Evolutionary conservation across 2,888 invertebrate species (phyloP).

Genomic region (Parnassius mnemosyne): DNA sequence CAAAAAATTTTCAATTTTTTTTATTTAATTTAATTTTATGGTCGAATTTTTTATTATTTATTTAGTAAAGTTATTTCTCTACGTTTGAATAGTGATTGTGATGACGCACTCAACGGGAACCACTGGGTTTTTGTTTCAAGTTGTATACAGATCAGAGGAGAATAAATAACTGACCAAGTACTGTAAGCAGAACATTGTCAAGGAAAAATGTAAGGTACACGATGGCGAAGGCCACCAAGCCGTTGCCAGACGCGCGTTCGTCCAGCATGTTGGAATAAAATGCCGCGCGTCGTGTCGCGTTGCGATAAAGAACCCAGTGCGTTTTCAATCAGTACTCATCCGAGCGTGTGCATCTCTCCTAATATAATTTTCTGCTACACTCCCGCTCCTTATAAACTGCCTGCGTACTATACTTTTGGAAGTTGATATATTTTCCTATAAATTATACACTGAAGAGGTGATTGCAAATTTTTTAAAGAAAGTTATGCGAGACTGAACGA

Average conservation of each 20-base stretch:
- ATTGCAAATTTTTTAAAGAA: no score
- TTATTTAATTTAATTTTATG: no score
- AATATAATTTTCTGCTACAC: slow-evolving; percentile 50
- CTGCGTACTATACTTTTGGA: slow-evolving; percentile 3
- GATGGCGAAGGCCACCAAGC: slow-evolving; percentile 54
- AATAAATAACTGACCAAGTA: slow-evolving; percentile 86
- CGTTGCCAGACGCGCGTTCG: slow-evolving; percentile 28
- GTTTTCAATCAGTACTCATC: slow-evolving; percentile 55
- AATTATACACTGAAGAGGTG: no score
- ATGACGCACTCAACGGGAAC: no score
- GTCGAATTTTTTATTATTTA: no score
- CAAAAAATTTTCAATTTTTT: no score
- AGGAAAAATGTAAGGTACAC: slow-evolving; percentile 88
- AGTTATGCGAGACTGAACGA: no score
- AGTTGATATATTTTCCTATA: neutral
- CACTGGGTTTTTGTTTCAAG: no score
- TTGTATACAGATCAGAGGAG: no score
- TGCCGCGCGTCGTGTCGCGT: slow-evolving; percentile 30
- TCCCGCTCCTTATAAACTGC: slow-evolving; percentile 29
- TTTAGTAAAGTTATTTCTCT: no score
- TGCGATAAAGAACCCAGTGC: slow-evolving; percentile 48
- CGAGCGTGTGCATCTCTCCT: slow-evolving; percentile 49
- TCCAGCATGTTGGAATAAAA: slow-evolving; percentile 21
- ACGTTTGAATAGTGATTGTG: no score
- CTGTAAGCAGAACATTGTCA: slow-evolving; percentile 93